A percentile compares a stretch with the other conserved stretches of the same genome.
These are phyloP conservation scores for Babylonia areolata DNA, from an alignment of 1,140 invertebrate genomes.

Conservation along the genomic window DNA sequence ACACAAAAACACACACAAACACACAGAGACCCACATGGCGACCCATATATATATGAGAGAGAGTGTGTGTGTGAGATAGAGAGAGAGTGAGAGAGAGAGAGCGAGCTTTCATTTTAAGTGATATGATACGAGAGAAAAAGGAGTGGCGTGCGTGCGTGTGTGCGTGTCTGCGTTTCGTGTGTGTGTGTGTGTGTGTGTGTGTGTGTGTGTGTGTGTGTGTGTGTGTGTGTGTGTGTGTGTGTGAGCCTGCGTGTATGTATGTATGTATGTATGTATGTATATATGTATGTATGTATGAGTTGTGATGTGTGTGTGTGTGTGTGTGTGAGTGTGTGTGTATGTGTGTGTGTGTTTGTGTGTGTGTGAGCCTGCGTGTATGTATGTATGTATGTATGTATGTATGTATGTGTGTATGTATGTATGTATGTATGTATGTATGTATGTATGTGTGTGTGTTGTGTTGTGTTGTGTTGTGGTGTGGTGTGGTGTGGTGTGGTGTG, in stretches of 20 bases:
- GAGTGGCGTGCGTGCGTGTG: neutral
- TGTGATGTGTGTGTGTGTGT: neutral
- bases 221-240: neutral
- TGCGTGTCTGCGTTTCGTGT: neutral
- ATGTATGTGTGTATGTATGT: neutral
- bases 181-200: conserved; percentile 1
- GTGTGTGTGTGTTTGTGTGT: neutral
- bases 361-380: neutral
- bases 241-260: neutral
- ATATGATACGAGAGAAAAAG: neutral
- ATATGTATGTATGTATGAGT: neutral
- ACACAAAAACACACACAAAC: neutral
- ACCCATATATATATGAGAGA: neutral
- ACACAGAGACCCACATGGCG: neutral
- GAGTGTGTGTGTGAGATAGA: neutral
- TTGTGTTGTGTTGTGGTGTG: neutral
- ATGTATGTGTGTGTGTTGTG: neutral
- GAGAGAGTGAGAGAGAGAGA: neutral
- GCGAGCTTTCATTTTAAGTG: neutral
- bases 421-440: neutral
- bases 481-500: neutral
- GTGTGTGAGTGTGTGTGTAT: neutral
- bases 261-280: neutral
- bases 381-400: neutral
- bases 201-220: neutral